Base-by-base conservation (phyloP, 2,797 vertebrate species). In the Schizopygopsis pylzovi region DNA sequence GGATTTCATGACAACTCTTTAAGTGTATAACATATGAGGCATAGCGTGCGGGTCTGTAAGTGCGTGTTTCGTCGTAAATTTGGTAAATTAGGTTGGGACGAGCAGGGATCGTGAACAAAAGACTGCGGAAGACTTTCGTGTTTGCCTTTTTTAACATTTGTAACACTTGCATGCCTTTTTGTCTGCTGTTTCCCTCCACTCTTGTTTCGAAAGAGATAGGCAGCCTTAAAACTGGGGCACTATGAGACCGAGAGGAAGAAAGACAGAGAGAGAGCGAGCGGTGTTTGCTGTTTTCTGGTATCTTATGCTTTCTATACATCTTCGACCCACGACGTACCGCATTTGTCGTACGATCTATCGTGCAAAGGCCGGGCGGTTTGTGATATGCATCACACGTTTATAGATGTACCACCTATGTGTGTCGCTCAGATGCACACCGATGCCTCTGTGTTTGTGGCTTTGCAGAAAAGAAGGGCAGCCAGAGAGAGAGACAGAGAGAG, bases 51-150 rank as follows among this genome's bases (percentile, higher is more conserved):
- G 89, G 90, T 87, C 56, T 39, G 86, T 73, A 75, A 45, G 81
- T 85, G 87, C 90, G 87, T 90, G 87, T 76, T 61, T 78, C 12
- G 72, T 41, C 86, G 28, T 89, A 88, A 73, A 67, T 85, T 72
- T 37, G 52, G 33, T 88, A 87, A 73, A 67, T 85, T 72, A 73
- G 68, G 67, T 72, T 72, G 52, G 37, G 22, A 59, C 37, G 15
- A 82, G n/a, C 33, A n/a, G 39, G 37, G 39, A 43, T 18, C 39
- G 47, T 25, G 25, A 70, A 70, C 65, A 28, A 37, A 79, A 67
- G 78, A 67, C 78, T 79, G 49, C 80, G 54, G 39, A 61, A 73
- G 52, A 45, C 54, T 81, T 70, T 7, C 4, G 1, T 1, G 7
- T 65, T 83, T 9, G 59, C 43, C 71, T 76, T n/a, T 37, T 63